phyloP scores from a whole-genome alignment of 2,797 vertebrate genomes.

The Sebastolobus alascanus region DNA sequence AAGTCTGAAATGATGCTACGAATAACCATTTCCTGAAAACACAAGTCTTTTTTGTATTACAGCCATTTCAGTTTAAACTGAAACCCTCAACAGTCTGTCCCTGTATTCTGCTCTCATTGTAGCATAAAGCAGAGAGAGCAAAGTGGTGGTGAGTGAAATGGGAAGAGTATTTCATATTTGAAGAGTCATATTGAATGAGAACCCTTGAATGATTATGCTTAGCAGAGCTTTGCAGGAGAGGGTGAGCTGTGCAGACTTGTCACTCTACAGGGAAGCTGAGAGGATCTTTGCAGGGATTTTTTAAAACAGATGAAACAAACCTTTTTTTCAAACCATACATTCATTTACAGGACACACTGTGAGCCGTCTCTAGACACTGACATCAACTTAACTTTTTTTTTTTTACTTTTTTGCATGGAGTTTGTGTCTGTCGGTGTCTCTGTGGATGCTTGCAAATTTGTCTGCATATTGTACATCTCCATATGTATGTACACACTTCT shows the following conservation, averaged over 20 bases:
- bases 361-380: slow-evolving; percentile 1
- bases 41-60: neutral
- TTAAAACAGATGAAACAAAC: slow-evolving; percentile 11
- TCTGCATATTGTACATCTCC: slow-evolving; percentile 36
- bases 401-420: neutral
- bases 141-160: slow-evolving; percentile 47
- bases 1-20: neutral
- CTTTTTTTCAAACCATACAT: slow-evolving; percentile 22
- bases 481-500: slow-evolving; percentile 43
- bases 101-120: slow-evolving; percentile 1
- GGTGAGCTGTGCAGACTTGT: slow-evolving; percentile 30
- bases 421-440: slow-evolving; percentile 13
- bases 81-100: slow-evolving; percentile 9
- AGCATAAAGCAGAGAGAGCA: slow-evolving; percentile 9
- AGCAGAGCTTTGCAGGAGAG: slow-evolving; percentile 41
- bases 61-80: neutral
- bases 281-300: slow-evolving; percentile 30
- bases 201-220: slow-evolving; percentile 51
- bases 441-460: slow-evolving; percentile 29
- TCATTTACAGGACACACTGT: slow-evolving; percentile 21
- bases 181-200: slow-evolving; percentile 51
- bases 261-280: slow-evolving; percentile 27
- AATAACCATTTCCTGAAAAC: neutral
- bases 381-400: neutral
- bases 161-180: slow-evolving; percentile 53